A percentile compares a stretch with the other conserved stretches of the same genome.
phyloP scores from a whole-genome alignment of 2,113 vertebrate species.

The Heptranchias perlo region DNA sequence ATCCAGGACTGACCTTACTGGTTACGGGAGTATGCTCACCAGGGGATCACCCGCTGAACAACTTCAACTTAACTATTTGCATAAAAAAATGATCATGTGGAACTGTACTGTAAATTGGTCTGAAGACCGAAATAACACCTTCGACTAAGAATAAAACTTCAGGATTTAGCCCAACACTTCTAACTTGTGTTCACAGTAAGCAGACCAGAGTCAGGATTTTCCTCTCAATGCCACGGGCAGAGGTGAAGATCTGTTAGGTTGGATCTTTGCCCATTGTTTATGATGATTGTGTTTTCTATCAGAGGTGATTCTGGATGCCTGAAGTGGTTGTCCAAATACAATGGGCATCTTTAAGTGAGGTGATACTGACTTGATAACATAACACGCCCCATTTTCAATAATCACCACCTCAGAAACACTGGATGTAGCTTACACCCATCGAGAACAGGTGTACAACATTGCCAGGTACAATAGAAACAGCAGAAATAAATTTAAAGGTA shows the following conservation, averaged over 20 bases:
- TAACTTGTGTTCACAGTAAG: background rate
- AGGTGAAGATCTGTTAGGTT: background rate
- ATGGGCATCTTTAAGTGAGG: background rate
- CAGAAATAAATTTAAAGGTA: background rate
- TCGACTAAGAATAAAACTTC: background rate
- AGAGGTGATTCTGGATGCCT: background rate
- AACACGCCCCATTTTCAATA: background rate
- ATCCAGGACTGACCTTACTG: background rate
- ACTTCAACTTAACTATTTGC: background rate
- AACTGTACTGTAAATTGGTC: no score
- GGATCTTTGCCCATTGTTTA: background rate
- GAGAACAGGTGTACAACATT: no score
- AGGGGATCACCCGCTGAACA: background rate
- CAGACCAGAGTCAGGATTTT: background rate
- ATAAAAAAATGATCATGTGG: background rate
- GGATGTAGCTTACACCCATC: no score
- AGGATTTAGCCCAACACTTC: background rate
- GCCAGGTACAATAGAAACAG: background rate
- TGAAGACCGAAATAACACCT: background rate
- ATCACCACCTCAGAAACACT: no score
- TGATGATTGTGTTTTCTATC: background rate
- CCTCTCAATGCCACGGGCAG: background rate
- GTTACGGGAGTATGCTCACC: background rate
- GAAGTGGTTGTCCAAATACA: background rate
- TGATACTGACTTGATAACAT: background rate